A percentile compares a stretch with the other conserved stretches of the same genome.
These are phyloP conservation scores for Gambusia holbrooki DNA, from an alignment of 2,113 vertebrate species.

Conservation along the genomic window DNA sequence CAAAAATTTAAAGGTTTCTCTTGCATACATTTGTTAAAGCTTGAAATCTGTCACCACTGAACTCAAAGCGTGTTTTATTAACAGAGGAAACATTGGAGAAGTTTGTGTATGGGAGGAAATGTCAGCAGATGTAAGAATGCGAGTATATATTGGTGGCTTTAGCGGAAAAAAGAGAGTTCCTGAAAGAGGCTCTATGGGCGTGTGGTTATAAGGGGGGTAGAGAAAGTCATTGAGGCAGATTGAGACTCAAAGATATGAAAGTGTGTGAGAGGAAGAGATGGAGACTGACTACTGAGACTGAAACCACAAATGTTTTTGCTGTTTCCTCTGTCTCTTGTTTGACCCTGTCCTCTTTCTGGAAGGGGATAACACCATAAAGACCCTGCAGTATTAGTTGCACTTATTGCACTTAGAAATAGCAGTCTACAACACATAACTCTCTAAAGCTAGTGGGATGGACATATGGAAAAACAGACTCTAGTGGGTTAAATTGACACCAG, in stretches of 20 bases:
- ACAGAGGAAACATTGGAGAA: background rate
- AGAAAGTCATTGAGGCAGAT: conserved; percentile 31
- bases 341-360: conserved; percentile 13
- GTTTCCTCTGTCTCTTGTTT: conserved; percentile 12
- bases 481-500: conserved; percentile 20
- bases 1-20: background rate
- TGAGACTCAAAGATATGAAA: conserved; percentile 7
- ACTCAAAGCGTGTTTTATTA: background rate
- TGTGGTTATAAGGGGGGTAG: conserved; percentile 20
- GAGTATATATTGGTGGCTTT: background rate
- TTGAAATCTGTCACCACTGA: background rate
- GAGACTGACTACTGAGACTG: background rate
- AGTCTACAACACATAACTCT: no score
- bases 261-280: conserved; percentile 18
- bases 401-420: background rate
- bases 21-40: background rate
- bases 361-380: conserved; percentile 11
- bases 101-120: background rate
- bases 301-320: conserved; percentile 8
- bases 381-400: background rate
- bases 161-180: conserved; percentile 5
- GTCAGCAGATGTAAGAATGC: background rate
- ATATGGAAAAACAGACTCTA: conserved; percentile 11
- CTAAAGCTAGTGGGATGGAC: background rate
- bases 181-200: conserved; percentile 40